Conservation (phyloP, 2,113 vertebrate genomes). For the Meriones unguiculatus region DNA sequence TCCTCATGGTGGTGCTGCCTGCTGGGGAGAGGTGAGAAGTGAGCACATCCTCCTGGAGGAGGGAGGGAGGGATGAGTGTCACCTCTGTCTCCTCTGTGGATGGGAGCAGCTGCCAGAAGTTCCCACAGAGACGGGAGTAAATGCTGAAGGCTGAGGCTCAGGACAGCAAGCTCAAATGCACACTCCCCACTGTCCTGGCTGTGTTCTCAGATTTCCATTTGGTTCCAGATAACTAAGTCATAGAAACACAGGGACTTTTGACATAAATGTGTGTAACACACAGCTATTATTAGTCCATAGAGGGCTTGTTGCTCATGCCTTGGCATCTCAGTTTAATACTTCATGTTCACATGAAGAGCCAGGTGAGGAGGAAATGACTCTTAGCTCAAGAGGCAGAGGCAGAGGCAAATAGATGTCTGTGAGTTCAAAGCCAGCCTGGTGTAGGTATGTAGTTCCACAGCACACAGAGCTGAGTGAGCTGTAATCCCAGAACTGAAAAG, state of each 20-base stretch:
- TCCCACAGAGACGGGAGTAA: no score
- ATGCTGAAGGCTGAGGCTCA: no score
- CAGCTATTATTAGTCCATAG: background rate
- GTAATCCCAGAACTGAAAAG: background rate
- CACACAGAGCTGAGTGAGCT: background rate
- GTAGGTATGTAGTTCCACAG: background rate
- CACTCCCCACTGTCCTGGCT: no score
- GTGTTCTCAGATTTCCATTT: no score
- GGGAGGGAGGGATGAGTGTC: no score
- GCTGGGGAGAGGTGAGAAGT: no score
- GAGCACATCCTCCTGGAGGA: no score
- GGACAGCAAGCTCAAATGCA: no score
- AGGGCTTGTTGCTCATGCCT: background rate
- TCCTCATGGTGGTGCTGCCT: no score
- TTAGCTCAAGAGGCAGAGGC: background rate
- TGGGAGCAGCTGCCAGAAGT: no score
- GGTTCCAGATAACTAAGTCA: background rate
- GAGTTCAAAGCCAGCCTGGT: background rate
- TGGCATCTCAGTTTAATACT: background rate
- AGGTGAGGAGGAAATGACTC: rapidly evolving
- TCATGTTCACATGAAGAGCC: background rate
- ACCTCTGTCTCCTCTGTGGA: no score
- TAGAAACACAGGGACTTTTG: background rate
- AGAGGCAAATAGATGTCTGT: background rate
- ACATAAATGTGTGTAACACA: background rate